phyloP scores from a whole-genome alignment of 2,888 invertebrate genomes.

The Mesorhabditis spiculigera region DNA sequence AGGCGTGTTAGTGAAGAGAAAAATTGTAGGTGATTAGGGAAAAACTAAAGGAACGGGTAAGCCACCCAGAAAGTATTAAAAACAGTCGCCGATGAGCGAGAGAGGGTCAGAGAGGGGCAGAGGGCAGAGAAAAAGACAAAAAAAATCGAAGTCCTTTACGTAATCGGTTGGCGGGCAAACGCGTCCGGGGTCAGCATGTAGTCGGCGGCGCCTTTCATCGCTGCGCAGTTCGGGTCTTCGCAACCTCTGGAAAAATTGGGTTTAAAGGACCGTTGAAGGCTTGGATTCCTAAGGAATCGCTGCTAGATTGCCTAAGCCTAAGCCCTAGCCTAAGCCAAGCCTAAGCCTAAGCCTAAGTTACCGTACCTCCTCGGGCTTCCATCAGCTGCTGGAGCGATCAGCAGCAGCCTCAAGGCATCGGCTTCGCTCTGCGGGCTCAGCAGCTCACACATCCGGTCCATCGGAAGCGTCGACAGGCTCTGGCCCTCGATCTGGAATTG shows the following conservation, averaged over 20 bases:
- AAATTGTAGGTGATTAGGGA: constrained; percentile 14
- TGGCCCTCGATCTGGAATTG: constrained; percentile 38
- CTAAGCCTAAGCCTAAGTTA: too few species aligned
- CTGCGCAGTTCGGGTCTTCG: constrained; percentile 53
- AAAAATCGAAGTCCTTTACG: constrained; percentile 23
- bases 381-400: constrained; percentile 50
- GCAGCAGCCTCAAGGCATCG: constrained; percentile 39
- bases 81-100: constrained; percentile 4
- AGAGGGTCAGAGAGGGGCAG: constrained; percentile 11
- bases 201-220: constrained; percentile 47
- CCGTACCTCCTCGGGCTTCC: constrained; percentile 42
- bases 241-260: constrained; percentile 22
- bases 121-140: too few species aligned
- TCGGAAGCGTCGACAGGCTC: constrained; percentile 43
- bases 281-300: neutral
- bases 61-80: constrained; percentile 7
- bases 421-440: constrained; percentile 41
- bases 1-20: too few species aligned
- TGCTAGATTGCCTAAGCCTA: neutral
- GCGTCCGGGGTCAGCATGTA: constrained; percentile 53
- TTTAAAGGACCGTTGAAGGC: neutral
- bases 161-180: constrained; percentile 52
- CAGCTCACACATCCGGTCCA: constrained; percentile 47
- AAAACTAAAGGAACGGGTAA: constrained; percentile 30
- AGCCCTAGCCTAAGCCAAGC: too few species aligned